Conservation (phyloP, 2,797 vertebrate species). For the Kryptolebias ocellatus region DNA sequence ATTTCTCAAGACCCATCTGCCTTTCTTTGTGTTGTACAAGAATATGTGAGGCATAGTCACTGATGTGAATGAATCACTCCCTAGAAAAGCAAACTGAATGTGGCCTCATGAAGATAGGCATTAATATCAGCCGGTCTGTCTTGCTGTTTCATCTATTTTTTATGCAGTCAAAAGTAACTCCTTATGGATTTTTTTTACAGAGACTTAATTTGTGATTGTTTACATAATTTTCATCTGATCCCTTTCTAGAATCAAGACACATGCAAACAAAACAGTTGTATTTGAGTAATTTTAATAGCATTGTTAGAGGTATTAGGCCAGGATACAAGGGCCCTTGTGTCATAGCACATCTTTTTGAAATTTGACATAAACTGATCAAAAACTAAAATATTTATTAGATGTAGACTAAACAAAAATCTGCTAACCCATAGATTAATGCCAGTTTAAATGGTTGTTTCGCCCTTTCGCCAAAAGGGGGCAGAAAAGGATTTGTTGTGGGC, state of each 20-base stretch:
- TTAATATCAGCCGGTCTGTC: no score
- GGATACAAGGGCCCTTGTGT: not conserved
- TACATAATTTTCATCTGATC: no score
- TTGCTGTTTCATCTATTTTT: no score
- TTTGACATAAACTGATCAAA: not conserved
- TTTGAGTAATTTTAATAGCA: not conserved
- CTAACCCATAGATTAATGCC: no score
- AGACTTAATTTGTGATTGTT: no score
- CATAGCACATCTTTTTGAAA: not conserved
- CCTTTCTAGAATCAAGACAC: not conserved
- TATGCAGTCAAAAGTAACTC: no score
- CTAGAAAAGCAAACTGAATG: not conserved
- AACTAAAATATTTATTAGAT: no score
- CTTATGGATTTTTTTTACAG: no score
- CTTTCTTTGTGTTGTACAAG: conserved; percentile 9
- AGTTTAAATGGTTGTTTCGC: not conserved
- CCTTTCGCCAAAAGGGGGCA: conserved; percentile 19
- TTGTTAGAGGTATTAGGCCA: not conserved
- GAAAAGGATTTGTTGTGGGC: conserved; percentile 63
- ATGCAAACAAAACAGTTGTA: not conserved
- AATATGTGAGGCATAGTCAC: not conserved
- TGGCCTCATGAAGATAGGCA: no score
- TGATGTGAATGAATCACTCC: not conserved
- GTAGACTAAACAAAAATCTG: no score
- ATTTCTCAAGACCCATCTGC: conserved; percentile 50